phyloP scores from a whole-genome alignment of 2,888 invertebrate genomes.

The Drosophila atroscutellata region DNA sequence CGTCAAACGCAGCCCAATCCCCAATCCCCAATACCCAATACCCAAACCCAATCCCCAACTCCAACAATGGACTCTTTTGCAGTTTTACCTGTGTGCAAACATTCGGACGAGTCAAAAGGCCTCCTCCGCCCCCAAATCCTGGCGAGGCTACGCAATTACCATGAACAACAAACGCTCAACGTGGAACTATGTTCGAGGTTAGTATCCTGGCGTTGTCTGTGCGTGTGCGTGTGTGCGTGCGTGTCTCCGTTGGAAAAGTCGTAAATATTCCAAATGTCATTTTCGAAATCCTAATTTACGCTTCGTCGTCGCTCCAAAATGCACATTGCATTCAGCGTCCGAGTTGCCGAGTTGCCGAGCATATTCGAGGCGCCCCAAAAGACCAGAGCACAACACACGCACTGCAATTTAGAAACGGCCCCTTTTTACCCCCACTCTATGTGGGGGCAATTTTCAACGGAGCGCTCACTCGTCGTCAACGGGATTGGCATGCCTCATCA shows the following conservation, averaged over 20 bases:
- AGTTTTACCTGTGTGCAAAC: slow-evolving; percentile 56
- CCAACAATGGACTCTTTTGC: slow-evolving; percentile 24
- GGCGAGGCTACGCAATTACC: slow-evolving; percentile 75
- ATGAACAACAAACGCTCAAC: slow-evolving; percentile 75
- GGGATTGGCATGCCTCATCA: slow-evolving; percentile 81
- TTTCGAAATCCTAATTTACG: slow-evolving; percentile 85
- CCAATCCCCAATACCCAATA: slow-evolving; percentile 1
- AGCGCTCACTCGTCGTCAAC: slow-evolving; percentile 48
- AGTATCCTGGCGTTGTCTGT: slow-evolving; percentile 11
- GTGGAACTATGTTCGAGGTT: slow-evolving; percentile 15
- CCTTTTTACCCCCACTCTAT: neutral
- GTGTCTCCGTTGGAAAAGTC: slow-evolving; percentile 74
- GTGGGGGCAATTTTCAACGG: slow-evolving; percentile 51
- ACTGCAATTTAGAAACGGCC: slow-evolving; percentile 63
- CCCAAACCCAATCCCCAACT: neutral
- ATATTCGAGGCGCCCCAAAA: slow-evolving; percentile 38
- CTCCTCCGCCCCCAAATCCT: neutral
- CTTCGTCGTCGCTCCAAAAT: slow-evolving; percentile 83
- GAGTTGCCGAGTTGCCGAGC: slow-evolving; percentile 16
- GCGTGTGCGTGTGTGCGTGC: slow-evolving; percentile 23
- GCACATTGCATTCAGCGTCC: slow-evolving; percentile 79
- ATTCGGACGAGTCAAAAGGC: slow-evolving; percentile 35
- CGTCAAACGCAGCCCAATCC: slow-evolving; percentile 37
- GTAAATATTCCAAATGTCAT: slow-evolving; percentile 85
- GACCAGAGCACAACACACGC: slow-evolving; percentile 56